Evolutionary conservation across 2,888 invertebrate genomes (phyloP).

Genomic region (Eupithecia inturbata): DNA sequence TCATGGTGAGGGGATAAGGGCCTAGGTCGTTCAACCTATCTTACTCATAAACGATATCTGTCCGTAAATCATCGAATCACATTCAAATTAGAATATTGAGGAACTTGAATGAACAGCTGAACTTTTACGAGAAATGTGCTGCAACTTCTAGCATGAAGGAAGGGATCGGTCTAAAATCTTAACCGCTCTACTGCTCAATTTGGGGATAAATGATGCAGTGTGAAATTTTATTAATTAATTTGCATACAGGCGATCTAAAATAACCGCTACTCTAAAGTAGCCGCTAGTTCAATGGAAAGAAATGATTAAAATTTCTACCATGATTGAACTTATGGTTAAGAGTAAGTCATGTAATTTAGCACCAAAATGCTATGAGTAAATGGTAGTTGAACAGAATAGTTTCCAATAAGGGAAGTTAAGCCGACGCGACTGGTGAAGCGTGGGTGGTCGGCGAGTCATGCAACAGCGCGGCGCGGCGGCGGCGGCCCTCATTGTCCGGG

Average conservation of each 20-base stretch:
- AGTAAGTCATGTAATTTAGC: not conserved
- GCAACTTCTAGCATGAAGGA: not conserved
- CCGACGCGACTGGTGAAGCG: constrained; percentile 42
- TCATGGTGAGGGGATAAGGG: constrained; percentile 41
- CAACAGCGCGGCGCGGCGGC: constrained; percentile 46
- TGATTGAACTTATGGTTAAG: not conserved
- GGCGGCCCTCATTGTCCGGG: constrained; percentile 60
- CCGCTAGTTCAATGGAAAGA: not conserved
- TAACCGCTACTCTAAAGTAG: too few relatives aligned
- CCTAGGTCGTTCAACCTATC: constrained; percentile 36
- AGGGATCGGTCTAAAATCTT: not conserved
- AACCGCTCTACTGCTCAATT: not conserved
- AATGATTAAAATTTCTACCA: not conserved
- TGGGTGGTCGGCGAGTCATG: constrained; percentile 59
- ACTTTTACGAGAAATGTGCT: not conserved
- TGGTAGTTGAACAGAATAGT: constrained; percentile 32
- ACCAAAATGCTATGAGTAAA: constrained; percentile 8
- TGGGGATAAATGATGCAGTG: not conserved
- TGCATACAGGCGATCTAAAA: too few relatives aligned
- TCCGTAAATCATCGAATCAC: constrained; percentile 10
- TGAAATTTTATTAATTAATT: not conserved
- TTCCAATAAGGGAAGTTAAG: constrained; percentile 29
- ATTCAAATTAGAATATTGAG: not conserved
- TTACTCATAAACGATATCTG: constrained; percentile 21
- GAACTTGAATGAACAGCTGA: not conserved